A percentile compares a stretch with the other conserved stretches of the same genome.
phyloP scores from a whole-genome alignment of 1,140 invertebrate species.

The Alviniconcha marisindica region DNA sequence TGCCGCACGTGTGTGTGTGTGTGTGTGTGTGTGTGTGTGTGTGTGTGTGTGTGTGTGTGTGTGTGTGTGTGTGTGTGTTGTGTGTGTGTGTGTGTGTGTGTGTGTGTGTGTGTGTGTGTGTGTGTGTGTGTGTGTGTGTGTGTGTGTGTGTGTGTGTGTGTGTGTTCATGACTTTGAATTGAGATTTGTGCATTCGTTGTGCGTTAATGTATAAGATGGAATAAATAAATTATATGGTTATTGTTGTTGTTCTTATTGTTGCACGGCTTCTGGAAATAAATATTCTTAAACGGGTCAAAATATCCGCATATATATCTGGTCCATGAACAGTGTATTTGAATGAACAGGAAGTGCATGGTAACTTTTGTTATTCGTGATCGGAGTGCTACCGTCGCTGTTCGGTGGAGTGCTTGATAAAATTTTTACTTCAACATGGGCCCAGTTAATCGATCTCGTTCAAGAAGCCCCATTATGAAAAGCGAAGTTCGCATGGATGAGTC shows the following conservation, averaged over 20 bases:
- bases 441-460: conserved; percentile 48
- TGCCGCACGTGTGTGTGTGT: too few relatives aligned
- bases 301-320: not conserved
- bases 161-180: not conserved
- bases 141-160: not conserved
- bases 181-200: not conserved
- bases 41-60: too few relatives aligned
- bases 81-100: not conserved
- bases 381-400: not conserved
- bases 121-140: conserved; percentile 2
- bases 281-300: not conserved
- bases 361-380: not conserved
- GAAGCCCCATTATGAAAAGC: conserved; percentile 47
- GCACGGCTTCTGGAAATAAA: too few relatives aligned
- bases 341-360: not conserved
- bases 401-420: not conserved
- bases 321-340: not conserved
- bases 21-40: too few relatives aligned
- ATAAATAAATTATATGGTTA: not conserved
- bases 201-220: not conserved
- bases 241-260: not conserved
- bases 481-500: conserved; percentile 27
- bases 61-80: too few relatives aligned
- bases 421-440: conserved; percentile 43
- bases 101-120: conserved; percentile 12